These are phyloP conservation scores for Gila robusta DNA, from an alignment of 2,797 vertebrate species.

Conservation along the genomic window DNA sequence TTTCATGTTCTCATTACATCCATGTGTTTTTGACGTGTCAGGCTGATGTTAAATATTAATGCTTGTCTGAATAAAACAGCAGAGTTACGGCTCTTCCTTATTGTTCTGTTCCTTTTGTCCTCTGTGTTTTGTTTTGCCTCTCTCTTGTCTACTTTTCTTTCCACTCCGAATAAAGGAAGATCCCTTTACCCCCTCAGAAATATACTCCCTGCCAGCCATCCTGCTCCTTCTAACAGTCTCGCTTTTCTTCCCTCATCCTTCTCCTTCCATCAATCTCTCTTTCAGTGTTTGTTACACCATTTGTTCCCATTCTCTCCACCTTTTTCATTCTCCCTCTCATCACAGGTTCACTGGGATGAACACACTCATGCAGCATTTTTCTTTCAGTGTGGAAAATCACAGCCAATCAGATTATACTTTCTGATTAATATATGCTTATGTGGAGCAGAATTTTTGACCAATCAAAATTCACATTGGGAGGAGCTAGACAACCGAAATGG, in stretches of 20 bases:
- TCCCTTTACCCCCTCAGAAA: neutral
- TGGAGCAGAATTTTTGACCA: neutral
- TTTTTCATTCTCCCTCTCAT: conserved; percentile 12
- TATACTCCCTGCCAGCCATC: conserved; percentile 5
- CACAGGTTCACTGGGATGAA: neutral
- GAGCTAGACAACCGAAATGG: neutral
- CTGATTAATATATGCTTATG: neutral
- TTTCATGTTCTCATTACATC: neutral
- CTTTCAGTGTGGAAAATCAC: neutral
- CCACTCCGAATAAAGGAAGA: conserved; percentile 1
- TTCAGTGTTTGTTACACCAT: neutral
- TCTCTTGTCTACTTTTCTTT: conserved; percentile 16
- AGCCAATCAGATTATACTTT: neutral
- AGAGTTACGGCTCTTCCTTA: conserved; percentile 16
- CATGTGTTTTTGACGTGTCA: conserved; percentile 29
- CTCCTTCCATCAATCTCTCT: neutral
- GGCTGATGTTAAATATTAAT: conserved; percentile 64
- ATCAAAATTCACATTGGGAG: neutral
- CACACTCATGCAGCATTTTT: neutral
- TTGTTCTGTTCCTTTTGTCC: conserved; percentile 13
- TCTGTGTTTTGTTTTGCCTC: neutral
- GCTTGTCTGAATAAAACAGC: conserved; percentile 57
- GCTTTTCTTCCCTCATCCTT: neutral
- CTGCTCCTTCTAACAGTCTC: conserved; percentile 18
- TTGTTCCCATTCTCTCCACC: neutral